phyloP scores from a whole-genome alignment of 1,140 invertebrate species.

The Lutraria rhynchaena region DNA sequence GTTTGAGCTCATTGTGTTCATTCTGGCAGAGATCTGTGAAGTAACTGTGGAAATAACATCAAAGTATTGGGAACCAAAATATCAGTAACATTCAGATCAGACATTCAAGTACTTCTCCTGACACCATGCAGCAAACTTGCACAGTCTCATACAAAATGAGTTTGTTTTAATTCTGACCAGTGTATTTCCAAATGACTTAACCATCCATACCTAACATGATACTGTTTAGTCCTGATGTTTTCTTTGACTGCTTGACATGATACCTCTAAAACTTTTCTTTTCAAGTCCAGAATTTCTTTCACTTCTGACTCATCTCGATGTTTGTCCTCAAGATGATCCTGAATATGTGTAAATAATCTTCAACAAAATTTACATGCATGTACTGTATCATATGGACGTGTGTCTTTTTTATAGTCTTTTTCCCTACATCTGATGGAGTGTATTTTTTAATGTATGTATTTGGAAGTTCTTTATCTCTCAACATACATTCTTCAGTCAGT shows the following conservation, averaged over 20 bases:
- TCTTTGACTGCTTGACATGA: too few species aligned
- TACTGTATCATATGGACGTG: constrained; percentile 22
- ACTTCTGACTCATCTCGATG: background rate
- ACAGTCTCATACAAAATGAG: constrained; percentile 16
- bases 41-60: background rate
- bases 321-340: constrained; percentile 19
- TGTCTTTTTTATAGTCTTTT: constrained; percentile 32
- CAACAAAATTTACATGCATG: constrained; percentile 10
- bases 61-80: too few species aligned
- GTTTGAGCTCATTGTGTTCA: constrained; percentile 1
- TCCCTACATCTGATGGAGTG: too few species aligned
- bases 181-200: background rate
- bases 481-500: too few species aligned
- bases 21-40: background rate
- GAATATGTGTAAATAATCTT: background rate
- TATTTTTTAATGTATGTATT: too few species aligned
- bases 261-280: constrained; percentile 7
- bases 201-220: constrained; percentile 4
- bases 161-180: background rate
- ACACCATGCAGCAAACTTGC: too few species aligned
- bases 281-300: background rate
- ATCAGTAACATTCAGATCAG: too few species aligned
- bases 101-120: background rate
- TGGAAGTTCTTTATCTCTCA: too few species aligned
- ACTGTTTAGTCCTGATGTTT: background rate